Evolutionary conservation across 2,797 vertebrate genomes (phyloP), one percentile per base, ranked within the genome.

Genomic region (Propithecus deckenii): DNA sequence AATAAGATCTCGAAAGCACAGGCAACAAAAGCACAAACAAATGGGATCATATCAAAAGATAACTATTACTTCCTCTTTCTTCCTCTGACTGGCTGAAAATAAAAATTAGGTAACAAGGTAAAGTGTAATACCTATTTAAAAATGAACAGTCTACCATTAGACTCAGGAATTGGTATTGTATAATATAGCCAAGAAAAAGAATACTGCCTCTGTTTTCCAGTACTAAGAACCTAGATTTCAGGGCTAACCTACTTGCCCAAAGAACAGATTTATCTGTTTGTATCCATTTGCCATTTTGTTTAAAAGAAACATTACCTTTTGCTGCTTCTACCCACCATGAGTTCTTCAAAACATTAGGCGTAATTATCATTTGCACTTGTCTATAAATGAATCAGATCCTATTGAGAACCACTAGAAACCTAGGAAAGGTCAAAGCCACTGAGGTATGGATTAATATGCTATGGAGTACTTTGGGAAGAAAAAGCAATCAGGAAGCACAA

Each of bases 21-120:
- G 5, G 30, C 43, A 48, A 48, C 30, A 75, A 74, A 74, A 41
- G 67, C 67, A 71, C 41, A 72, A 43, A 72, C 23, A 72, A 75
- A 30, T 48, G 72, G 17, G 43, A n/a, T 75, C 18, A 48, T 48
- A 48, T 9, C 30, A 93, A 96, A 90, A 61, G 28, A 7, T n/a
- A 57, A 96, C n/a, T 81, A 80, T 38, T 76, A 81, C 13, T 85
- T 89, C 17, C 9, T 88, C 65, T 46, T 96, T 94, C 61, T 91
- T 23, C 43, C 50, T 88, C 43, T 57, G 35, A 67, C 4, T 88
- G 59, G 80, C 38, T 89, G 20, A 96, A 92, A 94, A 80, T 69
- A 86, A 85, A 55, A 32, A 91, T 59, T 79, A 41, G 50, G 25
- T 61, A 57, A 55, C 41, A 15, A 72, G 8, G 28, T 81, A 83